Evolutionary conservation across 1,140 invertebrate genomes (phyloP), one percentile per base, ranked within the genome.

Genomic region (Carcinoscorpius rotundicauda): DNA sequence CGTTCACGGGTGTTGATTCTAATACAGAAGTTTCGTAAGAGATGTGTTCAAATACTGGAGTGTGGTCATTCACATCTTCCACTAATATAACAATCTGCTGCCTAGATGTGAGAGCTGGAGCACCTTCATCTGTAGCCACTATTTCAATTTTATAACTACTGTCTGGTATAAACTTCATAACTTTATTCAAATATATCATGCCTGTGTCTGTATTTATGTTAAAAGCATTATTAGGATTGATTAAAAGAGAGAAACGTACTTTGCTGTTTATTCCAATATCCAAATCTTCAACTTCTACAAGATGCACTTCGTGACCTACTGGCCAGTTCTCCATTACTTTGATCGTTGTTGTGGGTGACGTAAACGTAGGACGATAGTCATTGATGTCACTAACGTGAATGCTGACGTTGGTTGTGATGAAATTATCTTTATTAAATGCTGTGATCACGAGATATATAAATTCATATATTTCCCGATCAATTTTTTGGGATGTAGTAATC

Each of bases 51-150:
- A 98, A 98, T 0, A 92, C 84, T 1, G 93, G 93, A 0, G 90
- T 93, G 72, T 95, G 92, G 76, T 97, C 92, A 75, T 98, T 98
- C 0, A 93, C 91, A 76, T 98, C 95, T 60, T 86, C 83, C 63
- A 97, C 82, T 4, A 81, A 82, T 5, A 95, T 82, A 1, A 81
- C 78, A 8, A 97, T 81, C 8, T 83, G 81, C 68, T 91, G 84
- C 60, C 85, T 86, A 0, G 88, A 86, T 6, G 85, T 84, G 5
- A 93, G 76, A 1, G 85, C 76, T 6, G 87, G 86, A 60, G 75
- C 82, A 0, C 92, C 93, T 29, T 85, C 84, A 79, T 97, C 93
- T 3, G 82, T 84, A 8, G 91, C 93, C 8, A 84, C 86, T 1
- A 96, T 84, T 75, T 90, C 87, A 8, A 93, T 75, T 80, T 4